phyloP scores from a whole-genome alignment of 1,140 invertebrate species.

The Pseudomyrmex concolor region DNA sequence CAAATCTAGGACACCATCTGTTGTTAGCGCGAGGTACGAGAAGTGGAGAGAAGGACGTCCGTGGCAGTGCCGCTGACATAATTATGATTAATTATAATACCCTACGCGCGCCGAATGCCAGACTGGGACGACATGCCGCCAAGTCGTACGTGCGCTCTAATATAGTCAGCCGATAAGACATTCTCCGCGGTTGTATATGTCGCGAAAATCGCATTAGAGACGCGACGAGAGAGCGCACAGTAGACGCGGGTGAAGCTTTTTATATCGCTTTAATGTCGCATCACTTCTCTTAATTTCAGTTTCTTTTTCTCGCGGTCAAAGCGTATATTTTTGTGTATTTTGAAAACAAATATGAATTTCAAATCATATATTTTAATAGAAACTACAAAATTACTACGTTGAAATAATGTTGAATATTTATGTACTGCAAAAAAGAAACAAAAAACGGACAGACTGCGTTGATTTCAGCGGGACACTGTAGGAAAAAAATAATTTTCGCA shows the following conservation, averaged over 20 bases:
- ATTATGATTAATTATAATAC: slow-evolving; percentile 76
- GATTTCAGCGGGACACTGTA: background rate
- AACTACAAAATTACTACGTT: background rate
- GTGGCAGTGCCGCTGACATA: slow-evolving; percentile 69
- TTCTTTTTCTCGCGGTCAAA: background rate
- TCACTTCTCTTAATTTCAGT: background rate
- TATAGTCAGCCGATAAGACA: slow-evolving; percentile 45
- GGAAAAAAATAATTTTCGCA: slow-evolving; percentile 17
- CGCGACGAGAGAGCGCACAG: background rate
- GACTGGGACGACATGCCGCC: slow-evolving; percentile 46
- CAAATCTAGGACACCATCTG: slow-evolving; percentile 73
- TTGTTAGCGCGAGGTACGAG: slow-evolving; percentile 60
- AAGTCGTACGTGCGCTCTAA: slow-evolving; percentile 39
- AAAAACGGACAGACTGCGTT: background rate
- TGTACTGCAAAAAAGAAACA: background rate
- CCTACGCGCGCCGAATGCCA: slow-evolving; percentile 52
- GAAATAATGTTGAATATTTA: background rate
- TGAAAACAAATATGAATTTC: background rate
- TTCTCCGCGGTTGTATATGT: slow-evolving; percentile 10
- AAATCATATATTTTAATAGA: background rate
- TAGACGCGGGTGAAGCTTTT: background rate
- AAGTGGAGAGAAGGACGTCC: slow-evolving; percentile 58
- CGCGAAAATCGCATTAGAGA: slow-evolving; percentile 15
- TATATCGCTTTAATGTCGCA: background rate
- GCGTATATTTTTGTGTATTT: background rate